Evolutionary conservation across 2,113 vertebrate genomes (phyloP), one percentile per base, ranked within the genome.

Genomic region (Toxotes chatareus): DNA sequence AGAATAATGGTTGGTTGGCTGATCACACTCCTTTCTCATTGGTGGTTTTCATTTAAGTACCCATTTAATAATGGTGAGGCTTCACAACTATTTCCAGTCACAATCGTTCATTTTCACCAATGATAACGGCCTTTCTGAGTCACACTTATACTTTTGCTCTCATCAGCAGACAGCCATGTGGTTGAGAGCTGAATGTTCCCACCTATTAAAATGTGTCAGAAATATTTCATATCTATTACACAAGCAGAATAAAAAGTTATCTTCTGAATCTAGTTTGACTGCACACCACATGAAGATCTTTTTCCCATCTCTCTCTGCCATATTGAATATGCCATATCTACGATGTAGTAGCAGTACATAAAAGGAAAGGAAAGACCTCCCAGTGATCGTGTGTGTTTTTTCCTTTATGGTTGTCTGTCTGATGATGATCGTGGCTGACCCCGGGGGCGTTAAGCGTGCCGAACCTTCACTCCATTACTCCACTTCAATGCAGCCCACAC

Each of bases 401-500:
- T 49, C 36, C 55, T 83, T 68, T 44, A 65, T 77, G 73, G 55
- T 82, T 88, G n/a, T 84, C 76, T 80, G 68, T 85, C 75, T 89
- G 90, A 89, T 79, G 91, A 88, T 88, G 89, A 89, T 87, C 72
- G 44, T 27, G 67, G 80, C 64, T 85, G 80, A 91, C 88, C 88
- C 82, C 16, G 82, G 83, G 84, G 91, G 88, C 71, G 83, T 87
- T 32, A 55, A 86, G 87, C 72, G 56, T 85, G 86, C 85, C 44
- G 56, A 89, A 90, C 88, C 88, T 79, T 88, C 78, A 66, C 84
- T 89, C 85, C 9, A 68, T 91, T 85, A 73, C 91, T 88, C 72
- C 86, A 88, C 91, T 93, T 90, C 76, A 90, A 74, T 81, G 79
- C 91, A 85, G 88, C 92, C 92, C 90, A 92, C 89, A 85, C 89